A percentile compares a stretch with the other conserved stretches of the same genome.
Conservation (phyloP, 2,888 invertebrate species). For the Stenodema calcarata region DNA sequence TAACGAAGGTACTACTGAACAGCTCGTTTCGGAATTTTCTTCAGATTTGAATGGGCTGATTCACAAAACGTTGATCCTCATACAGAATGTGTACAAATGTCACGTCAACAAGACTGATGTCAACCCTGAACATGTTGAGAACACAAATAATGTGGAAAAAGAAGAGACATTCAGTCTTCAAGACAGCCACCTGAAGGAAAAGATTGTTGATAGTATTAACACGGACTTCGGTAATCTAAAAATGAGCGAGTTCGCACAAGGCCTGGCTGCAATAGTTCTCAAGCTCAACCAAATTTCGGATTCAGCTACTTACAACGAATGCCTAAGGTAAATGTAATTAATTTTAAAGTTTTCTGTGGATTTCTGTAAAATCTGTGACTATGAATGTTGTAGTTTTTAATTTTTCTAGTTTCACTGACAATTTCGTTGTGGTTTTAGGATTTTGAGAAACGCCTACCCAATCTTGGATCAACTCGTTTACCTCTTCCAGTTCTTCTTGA, state of each 20-base stretch:
- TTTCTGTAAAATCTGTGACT: no score
- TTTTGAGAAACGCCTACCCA: conserved; percentile 67
- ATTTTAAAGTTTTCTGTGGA: neutral
- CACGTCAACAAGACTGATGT: conserved; percentile 57
- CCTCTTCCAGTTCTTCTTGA: conserved; percentile 79
- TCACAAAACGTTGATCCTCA: conserved; percentile 65
- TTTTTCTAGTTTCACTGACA: no score
- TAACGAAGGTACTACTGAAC: neutral
- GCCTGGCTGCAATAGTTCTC: conserved; percentile 9
- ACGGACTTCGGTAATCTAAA: conserved; percentile 69
- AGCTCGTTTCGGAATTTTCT: neutral
- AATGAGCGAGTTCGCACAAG: conserved; percentile 62
- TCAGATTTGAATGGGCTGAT: conserved; percentile 59
- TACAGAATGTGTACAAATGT: conserved; percentile 69
- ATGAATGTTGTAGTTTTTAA: no score
- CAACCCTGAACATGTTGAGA: conserved; percentile 51
- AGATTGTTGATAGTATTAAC: conserved; percentile 70
- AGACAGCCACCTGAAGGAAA: conserved; percentile 72
- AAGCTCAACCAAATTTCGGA: neutral
- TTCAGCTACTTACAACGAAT: conserved; percentile 7
- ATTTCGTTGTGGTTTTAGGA: conserved; percentile 58
- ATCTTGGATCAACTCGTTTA: conserved; percentile 78
- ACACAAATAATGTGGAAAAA: conserved; percentile 61
- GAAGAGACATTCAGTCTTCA: conserved; percentile 61
- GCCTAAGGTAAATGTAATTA: conserved; percentile 20